These are phyloP conservation scores for Gymnoscopelus microlampas DNA, from an alignment of 2,797 vertebrate genomes.

Conservation along the genomic window DNA sequence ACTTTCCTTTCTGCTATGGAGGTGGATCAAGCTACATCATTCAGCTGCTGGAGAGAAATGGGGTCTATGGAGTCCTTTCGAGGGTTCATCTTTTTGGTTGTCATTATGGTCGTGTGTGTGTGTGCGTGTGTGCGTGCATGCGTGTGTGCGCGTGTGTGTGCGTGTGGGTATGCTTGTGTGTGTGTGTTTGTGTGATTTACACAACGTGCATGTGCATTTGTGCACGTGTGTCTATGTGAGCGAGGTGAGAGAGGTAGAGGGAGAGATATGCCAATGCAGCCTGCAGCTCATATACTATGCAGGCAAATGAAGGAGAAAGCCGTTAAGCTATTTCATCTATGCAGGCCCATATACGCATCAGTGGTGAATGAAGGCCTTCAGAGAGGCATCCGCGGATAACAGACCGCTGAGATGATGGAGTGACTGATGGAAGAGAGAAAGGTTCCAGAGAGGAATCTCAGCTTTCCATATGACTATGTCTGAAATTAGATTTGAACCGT, in stretches of 20 bases:
- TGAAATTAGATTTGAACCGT: constrained; percentile 33
- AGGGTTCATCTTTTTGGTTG: constrained; percentile 45
- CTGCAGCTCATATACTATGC: constrained; percentile 55
- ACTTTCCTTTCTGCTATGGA: constrained; percentile 34
- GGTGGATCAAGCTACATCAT: constrained; percentile 23
- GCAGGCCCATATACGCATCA: constrained; percentile 49
- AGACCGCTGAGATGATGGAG: constrained; percentile 19
- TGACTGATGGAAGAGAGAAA: constrained; percentile 18
- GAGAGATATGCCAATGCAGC: constrained; percentile 55
- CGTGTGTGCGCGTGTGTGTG: neutral
- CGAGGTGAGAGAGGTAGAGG: neutral
- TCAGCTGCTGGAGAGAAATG: constrained; percentile 21
- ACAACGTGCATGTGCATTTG: neutral
- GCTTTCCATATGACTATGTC: constrained; percentile 38
- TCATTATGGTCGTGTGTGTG: constrained; percentile 39
- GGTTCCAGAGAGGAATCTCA: constrained; percentile 26
- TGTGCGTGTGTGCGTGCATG: neutral
- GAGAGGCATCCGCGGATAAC: constrained; percentile 39
- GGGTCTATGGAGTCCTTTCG: constrained; percentile 23
- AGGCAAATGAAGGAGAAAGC: constrained; percentile 54
- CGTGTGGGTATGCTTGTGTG: neutral
- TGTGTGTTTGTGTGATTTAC: constrained; percentile 17
- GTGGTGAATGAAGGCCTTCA: constrained; percentile 44
- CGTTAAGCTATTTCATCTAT: constrained; percentile 62
- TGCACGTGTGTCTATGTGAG: neutral